Conservation (phyloP, 2,113 vertebrate species). For the Pungitius pungitius region DNA sequence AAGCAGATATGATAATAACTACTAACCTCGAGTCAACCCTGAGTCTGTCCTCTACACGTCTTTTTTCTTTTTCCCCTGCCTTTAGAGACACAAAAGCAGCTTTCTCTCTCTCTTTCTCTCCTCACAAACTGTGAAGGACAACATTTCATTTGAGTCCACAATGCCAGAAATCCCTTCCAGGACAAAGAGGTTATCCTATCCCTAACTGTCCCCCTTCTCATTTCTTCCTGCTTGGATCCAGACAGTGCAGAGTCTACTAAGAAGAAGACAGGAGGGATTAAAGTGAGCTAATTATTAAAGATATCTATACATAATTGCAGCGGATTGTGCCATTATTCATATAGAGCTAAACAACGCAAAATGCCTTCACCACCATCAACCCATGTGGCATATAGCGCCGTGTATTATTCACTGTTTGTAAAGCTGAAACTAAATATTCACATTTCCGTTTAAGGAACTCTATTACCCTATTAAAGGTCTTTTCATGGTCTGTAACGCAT, state of each 20-base stretch:
- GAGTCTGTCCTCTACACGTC: slow-evolving; percentile 15
- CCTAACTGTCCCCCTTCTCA: slow-evolving; percentile 42
- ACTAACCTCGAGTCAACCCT: slow-evolving; percentile 41
- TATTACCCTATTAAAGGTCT: slow-evolving; percentile 35
- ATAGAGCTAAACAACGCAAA: slow-evolving; percentile 52
- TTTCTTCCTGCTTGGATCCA: slow-evolving; percentile 46
- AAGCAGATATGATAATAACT: slow-evolving; percentile 38
- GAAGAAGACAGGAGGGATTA: slow-evolving; percentile 63
- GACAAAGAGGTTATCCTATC: slow-evolving; percentile 34
- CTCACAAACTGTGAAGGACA: slow-evolving; percentile 41
- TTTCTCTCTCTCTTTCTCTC: neutral
- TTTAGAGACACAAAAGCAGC: slow-evolving; percentile 25
- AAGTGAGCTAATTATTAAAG: slow-evolving; percentile 67
- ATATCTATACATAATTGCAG: slow-evolving; percentile 68
- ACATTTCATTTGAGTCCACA: slow-evolving; percentile 27
- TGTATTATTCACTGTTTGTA: slow-evolving; percentile 60
- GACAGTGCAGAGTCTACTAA: slow-evolving; percentile 48
- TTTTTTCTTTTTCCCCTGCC: slow-evolving; percentile 10
- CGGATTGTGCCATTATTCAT: slow-evolving; percentile 65
- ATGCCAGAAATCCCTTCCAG: slow-evolving; percentile 29
- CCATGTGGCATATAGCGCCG: slow-evolving; percentile 43
- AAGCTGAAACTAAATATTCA: slow-evolving; percentile 50
- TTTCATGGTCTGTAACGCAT: slow-evolving; percentile 33
- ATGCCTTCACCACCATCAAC: slow-evolving; percentile 50
- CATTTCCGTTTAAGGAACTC: slow-evolving; percentile 41